Percentiles rank a stretch among this genome's conserved stretches.
Evolutionary conservation across 2,113 vertebrate genomes (phyloP).

Genomic region (Tringa solitaria): DNA sequence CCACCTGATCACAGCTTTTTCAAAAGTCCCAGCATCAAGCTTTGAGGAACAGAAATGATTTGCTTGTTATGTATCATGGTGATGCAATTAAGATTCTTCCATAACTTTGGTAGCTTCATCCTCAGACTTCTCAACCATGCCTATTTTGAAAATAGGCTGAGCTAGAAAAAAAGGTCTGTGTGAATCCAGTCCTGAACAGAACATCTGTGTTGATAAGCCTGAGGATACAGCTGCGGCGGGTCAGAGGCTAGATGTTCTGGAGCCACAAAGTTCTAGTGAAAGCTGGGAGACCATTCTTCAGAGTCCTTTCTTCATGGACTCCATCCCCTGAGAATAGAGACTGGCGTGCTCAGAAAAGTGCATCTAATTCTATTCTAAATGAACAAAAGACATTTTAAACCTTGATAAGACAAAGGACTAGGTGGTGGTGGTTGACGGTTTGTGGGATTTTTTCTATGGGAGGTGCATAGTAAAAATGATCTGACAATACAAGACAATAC

Average conservation of each 20-base stretch:
- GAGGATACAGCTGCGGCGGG: background rate
- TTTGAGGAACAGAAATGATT: rapidly evolving
- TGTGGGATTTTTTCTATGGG: background rate
- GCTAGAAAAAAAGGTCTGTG: background rate
- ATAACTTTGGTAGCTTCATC: background rate
- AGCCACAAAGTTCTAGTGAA: background rate
- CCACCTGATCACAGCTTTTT: background rate
- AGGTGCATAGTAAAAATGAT: background rate
- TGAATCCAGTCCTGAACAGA: background rate
- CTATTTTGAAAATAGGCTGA: background rate
- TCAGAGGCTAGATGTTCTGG: background rate
- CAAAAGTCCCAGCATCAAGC: background rate
- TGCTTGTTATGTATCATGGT: background rate
- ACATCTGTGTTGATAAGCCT: background rate
- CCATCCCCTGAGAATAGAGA: background rate
- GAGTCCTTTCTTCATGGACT: background rate
- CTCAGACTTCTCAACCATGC: background rate
- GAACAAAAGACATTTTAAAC: background rate
- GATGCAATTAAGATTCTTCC: background rate
- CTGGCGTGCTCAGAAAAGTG: background rate
- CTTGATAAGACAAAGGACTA: background rate
- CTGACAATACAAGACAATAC: background rate
- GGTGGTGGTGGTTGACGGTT: background rate
- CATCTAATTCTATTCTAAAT: background rate
- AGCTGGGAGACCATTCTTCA: background rate